phyloP scores from a whole-genome alignment of 2,888 invertebrate genomes.

The Hypercompe scribonia region DNA sequence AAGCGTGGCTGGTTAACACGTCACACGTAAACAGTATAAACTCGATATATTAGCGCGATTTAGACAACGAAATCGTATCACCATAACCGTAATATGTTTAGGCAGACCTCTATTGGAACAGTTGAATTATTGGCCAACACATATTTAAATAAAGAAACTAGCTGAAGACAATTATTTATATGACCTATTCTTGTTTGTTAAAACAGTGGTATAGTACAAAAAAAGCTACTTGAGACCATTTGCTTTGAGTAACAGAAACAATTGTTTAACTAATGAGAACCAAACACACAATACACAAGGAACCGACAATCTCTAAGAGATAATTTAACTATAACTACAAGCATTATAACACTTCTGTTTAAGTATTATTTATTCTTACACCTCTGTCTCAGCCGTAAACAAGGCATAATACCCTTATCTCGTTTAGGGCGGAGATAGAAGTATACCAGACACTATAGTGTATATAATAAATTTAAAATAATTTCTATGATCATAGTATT shows the following conservation, averaged over 20 bases:
- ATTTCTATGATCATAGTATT: background rate
- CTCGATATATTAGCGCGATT: background rate
- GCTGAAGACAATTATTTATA: background rate
- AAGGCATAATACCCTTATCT: constrained; percentile 17
- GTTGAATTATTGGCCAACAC: background rate
- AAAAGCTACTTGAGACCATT: background rate
- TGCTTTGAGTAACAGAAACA: background rate
- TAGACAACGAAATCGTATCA: background rate
- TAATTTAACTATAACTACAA: background rate
- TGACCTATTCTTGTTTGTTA: background rate
- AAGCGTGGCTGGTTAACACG: background rate
- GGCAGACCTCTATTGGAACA: background rate
- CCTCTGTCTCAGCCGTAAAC: constrained; percentile 2
- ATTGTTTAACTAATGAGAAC: background rate
- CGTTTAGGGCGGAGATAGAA: background rate
- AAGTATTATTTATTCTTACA: background rate
- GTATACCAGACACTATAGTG: background rate
- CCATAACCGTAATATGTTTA: background rate
- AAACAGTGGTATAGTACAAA: background rate
- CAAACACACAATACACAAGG: background rate
- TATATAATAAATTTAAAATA: background rate
- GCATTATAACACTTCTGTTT: background rate
- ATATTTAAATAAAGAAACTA: background rate
- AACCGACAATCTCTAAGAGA: background rate
- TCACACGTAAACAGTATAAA: background rate